Percentiles rank a stretch among this genome's conserved stretches.
phyloP scores from a whole-genome alignment of 2,113 vertebrate genomes.

The Chloebia gouldiae region DNA sequence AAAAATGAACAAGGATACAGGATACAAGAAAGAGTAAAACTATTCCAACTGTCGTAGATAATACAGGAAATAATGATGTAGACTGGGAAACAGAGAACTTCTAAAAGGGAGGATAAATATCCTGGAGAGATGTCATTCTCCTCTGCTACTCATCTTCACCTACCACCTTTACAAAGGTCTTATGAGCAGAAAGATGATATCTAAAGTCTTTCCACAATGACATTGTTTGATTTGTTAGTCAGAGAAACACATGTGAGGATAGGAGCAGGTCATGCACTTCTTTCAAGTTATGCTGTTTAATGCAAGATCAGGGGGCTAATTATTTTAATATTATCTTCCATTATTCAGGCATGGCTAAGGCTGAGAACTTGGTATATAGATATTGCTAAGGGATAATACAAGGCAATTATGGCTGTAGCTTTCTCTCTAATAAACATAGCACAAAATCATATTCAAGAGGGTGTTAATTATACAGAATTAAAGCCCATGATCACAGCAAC shows the following conservation, averaged over 20 bases:
- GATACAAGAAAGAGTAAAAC: not conserved
- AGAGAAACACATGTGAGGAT: not conserved
- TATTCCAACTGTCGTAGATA: not conserved
- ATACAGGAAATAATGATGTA: not conserved
- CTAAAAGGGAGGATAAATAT: not conserved
- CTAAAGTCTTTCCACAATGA: not conserved
- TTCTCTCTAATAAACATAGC: slow-evolving; percentile 1
- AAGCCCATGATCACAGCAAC: slow-evolving; percentile 3
- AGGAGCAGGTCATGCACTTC: not conserved
- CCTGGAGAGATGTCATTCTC: not conserved
- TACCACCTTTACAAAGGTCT: not conserved
- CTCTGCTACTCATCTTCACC: not conserved
- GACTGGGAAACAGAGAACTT: not conserved
- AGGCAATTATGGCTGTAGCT: not conserved
- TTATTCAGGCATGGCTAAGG: not conserved
- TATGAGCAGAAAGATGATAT: not conserved
- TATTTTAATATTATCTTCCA: slow-evolving; percentile 41
- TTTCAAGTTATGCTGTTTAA: slow-evolving; percentile 32
- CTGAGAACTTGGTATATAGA: not conserved
- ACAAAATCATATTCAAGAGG: slow-evolving; percentile 4
- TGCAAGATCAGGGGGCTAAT: slow-evolving; percentile 38
- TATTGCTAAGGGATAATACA: slow-evolving; percentile 1
- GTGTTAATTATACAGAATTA: slow-evolving; percentile 19
- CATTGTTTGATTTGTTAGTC: not conserved
- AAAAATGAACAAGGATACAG: not conserved